Conservation (phyloP, 2,888 invertebrate genomes). For the Heliconius aoede region DNA sequence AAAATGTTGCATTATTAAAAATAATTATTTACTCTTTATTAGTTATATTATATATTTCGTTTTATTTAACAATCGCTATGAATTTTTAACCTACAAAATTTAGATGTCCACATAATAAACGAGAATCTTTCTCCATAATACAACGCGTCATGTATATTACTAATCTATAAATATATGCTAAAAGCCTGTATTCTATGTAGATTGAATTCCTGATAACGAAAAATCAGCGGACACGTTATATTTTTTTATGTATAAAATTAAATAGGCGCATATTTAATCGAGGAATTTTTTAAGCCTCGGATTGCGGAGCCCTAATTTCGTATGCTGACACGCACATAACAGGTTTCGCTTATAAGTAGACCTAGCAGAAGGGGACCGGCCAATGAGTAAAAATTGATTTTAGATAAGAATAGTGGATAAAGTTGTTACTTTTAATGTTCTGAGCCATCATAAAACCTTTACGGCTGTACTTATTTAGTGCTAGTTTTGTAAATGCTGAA, state of each 20-base stretch:
- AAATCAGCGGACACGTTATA: constrained; percentile 21
- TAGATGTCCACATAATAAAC: background rate
- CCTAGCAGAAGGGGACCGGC: constrained; percentile 36
- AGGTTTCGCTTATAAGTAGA: constrained; percentile 40
- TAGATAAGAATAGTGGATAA: constrained; percentile 45
- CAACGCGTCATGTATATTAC: background rate
- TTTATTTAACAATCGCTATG: background rate
- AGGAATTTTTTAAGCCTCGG: constrained; percentile 24
- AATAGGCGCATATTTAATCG: constrained; percentile 19
- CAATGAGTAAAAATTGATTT: constrained; percentile 45
- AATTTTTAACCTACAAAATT: background rate
- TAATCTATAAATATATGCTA: constrained; percentile 7
- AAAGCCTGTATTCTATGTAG: constrained; percentile 16
- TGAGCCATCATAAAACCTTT: constrained; percentile 30
- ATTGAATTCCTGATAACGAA: constrained; percentile 1
- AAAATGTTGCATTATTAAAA: background rate
- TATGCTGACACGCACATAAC: constrained; percentile 34
- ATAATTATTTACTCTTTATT: background rate
- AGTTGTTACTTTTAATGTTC: constrained; percentile 42
- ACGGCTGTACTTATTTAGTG: constrained; percentile 27
- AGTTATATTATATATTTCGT: background rate
- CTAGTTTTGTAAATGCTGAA: constrained; percentile 16
- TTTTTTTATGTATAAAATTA: constrained; percentile 27
- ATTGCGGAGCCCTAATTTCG: constrained; percentile 34
- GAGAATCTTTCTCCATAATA: background rate